phyloP scores from a whole-genome alignment of 2,113 vertebrate genomes.

The Melanerpes formicivorus region DNA sequence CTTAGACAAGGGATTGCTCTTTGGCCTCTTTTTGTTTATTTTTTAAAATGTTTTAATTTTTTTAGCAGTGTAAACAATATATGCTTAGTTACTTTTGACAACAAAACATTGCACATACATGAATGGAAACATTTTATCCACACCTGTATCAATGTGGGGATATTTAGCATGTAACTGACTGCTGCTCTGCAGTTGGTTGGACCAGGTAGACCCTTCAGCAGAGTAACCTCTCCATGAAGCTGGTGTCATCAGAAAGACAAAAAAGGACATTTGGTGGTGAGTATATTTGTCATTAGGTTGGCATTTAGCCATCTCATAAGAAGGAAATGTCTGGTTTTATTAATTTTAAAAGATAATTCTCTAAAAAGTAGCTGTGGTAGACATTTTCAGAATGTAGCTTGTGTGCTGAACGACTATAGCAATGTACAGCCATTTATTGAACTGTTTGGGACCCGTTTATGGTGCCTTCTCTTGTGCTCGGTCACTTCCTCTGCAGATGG shows the following conservation, averaged over 20 bases:
- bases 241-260: background rate
- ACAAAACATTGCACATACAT: background rate
- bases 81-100: background rate
- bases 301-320: background rate
- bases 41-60: background rate
- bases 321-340: slow-evolving; percentile 2
- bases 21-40: background rate
- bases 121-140: background rate
- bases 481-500: background rate
- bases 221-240: background rate
- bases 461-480: background rate
- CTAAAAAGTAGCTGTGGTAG: background rate
- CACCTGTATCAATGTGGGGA: background rate
- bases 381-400: background rate
- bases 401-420: background rate
- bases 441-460: background rate
- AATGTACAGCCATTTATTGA: background rate
- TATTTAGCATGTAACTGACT: background rate
- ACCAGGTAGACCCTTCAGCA: background rate
- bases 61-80: background rate
- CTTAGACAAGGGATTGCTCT: background rate
- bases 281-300: background rate
- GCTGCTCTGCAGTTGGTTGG: background rate
- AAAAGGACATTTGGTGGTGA: background rate
- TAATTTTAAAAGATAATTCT: background rate